Conservation (phyloP, 2,113 vertebrate genomes). For the Mohoua ochrocephala region DNA sequence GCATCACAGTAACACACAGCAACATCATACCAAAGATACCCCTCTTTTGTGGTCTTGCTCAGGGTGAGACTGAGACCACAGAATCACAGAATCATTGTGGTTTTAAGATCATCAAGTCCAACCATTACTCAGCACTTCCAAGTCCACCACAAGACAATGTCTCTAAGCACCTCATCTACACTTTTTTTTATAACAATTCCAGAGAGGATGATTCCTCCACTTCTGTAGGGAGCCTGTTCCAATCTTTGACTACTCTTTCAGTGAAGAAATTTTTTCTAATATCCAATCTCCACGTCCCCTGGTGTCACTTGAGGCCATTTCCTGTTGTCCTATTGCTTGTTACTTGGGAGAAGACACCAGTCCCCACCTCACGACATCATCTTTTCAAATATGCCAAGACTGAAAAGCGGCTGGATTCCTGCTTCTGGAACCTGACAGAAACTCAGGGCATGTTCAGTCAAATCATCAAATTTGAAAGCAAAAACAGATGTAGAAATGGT, state of each 20-base stretch:
- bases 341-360: not conserved
- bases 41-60: not conserved
- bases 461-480: not conserved
- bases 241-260: not conserved
- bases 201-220: accelerated
- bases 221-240: not conserved
- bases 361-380: accelerated
- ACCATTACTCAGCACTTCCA: not conserved
- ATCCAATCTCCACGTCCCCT: not conserved
- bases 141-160: accelerated
- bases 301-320: not conserved
- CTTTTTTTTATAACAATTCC: not conserved
- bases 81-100: not conserved
- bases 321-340: not conserved
- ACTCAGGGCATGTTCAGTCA: not conserved
- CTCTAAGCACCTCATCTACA: not conserved
- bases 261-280: not conserved
- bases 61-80: not conserved
- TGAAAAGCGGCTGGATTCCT: not conserved
- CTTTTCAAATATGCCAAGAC: not conserved
- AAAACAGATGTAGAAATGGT: not conserved
- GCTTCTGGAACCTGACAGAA: not conserved
- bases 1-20: not conserved
- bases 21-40: not conserved
- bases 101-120: not conserved